phyloP scores from a whole-genome alignment of 2,888 invertebrate genomes.

The Scaptomyza polygonia region DNA sequence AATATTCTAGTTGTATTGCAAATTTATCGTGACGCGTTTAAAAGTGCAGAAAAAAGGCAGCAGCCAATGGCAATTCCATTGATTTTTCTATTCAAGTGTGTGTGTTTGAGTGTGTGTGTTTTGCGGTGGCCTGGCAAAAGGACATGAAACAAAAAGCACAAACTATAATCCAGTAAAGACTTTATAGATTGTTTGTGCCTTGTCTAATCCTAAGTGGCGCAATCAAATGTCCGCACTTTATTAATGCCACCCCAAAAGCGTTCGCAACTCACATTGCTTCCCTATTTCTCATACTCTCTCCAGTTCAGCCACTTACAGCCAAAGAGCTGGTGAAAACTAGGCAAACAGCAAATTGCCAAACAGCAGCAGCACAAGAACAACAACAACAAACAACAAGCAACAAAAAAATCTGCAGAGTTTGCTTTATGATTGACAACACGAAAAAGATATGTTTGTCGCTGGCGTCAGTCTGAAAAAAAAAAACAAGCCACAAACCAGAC shows the following conservation, averaged over 20 bases:
- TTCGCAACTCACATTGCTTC: constrained; percentile 23
- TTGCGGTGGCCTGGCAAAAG: constrained; percentile 21
- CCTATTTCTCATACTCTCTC: too few species aligned
- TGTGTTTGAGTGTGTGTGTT: not conserved
- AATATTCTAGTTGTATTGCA: constrained; percentile 35
- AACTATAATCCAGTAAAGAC: constrained; percentile 4
- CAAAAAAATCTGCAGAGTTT: constrained; percentile 28
- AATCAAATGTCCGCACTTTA: constrained; percentile 66
- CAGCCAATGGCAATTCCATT: constrained; percentile 72
- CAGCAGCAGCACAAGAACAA: constrained; percentile 43
- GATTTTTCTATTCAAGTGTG: constrained; percentile 58
- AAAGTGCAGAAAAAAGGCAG: constrained; percentile 77
- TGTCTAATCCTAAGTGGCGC: constrained; percentile 48
- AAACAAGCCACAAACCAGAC: constrained; percentile 55
- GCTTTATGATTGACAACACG: constrained; percentile 64
- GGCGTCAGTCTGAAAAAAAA: constrained; percentile 60
- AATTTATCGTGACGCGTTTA: constrained; percentile 70
- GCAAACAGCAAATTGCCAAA: constrained; percentile 58
- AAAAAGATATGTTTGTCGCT: constrained; percentile 13
- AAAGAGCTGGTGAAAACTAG: constrained; percentile 62
- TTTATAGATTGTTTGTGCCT: not conserved
- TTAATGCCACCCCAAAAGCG: constrained; percentile 56
- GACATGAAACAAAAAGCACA: constrained; percentile 5
- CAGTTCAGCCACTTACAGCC: constrained; percentile 55
- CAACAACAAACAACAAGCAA: constrained; percentile 19